Evolutionary conservation across 2,888 invertebrate genomes (phyloP).

Genomic region (Ceramica pisi): DNA sequence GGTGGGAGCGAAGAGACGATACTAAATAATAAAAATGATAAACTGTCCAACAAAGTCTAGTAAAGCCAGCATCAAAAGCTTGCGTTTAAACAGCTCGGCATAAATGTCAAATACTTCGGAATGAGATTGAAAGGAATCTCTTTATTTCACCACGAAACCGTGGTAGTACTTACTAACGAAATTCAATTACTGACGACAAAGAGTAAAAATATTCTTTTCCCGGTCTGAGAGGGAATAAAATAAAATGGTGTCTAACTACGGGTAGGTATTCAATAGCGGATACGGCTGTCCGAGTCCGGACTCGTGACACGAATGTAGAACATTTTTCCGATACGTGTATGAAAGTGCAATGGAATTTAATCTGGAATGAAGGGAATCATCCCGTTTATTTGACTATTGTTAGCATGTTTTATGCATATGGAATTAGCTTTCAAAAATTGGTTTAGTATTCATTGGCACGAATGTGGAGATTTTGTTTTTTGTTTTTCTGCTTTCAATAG

Average conservation of each 20-base stretch:
- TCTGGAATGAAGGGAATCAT: conserved; percentile 56
- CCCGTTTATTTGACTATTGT: conserved; percentile 51
- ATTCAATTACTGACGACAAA: conserved; percentile 82
- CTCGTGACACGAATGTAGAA: conserved; percentile 74
- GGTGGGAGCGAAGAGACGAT: background rate
- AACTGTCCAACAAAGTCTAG: conserved; percentile 28
- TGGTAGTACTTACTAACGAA: conserved; percentile 76
- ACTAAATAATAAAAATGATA: conserved; percentile 34
- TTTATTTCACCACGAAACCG: conserved; percentile 68
- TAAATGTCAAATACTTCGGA: conserved; percentile 57
- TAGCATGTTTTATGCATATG: conserved; percentile 39
- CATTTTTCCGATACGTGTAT: conserved; percentile 69
- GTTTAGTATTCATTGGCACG: conserved; percentile 34
- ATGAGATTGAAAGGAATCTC: conserved; percentile 59
- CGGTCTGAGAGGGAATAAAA: conserved; percentile 73
- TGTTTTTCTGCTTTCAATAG: conserved; percentile 14
- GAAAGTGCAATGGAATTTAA: conserved; percentile 69
- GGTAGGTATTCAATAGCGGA: conserved; percentile 72
- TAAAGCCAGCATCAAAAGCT: conserved; percentile 36
- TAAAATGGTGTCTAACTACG: conserved; percentile 78
- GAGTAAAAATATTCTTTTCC: conserved; percentile 79
- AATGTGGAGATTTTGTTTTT: background rate
- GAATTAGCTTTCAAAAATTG: conserved; percentile 18
- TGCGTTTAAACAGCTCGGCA: conserved; percentile 32
- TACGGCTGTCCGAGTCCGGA: conserved; percentile 71